Evolutionary conservation across 2,888 invertebrate species (phyloP), one percentile per base, ranked within the genome.

Genomic region (Lycia hirtaria): DNA sequence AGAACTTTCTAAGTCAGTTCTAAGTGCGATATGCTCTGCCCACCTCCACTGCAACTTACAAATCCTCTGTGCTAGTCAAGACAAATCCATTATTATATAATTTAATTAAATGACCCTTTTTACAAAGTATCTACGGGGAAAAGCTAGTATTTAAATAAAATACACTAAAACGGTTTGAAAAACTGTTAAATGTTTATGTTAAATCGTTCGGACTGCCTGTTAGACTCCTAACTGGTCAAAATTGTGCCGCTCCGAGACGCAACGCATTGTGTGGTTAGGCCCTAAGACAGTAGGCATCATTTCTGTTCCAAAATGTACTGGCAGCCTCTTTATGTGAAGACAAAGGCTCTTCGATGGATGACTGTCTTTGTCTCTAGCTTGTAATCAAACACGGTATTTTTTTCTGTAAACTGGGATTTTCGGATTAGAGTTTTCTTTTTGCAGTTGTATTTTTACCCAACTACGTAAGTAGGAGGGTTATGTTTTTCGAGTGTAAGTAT

Each of bases 301-400:
- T 70, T 71, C 61, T 58, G 71, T 62, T 57, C 62, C 68, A 66
- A 69, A 64, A 71, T 65, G 69, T 68, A 53, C 49, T 63, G 48
- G 59, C 63, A 61, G 68, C 61, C 61, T 73, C 68, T 72, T 69
- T 64, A 68, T 62, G 50, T 55, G n/a, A 19, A 62, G 68, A 81
- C 82, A 83, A 83, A 82, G 76, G 68, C 59, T 54, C 64, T 56
- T 50, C 78, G 73, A 79, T 79, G 77, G 71, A 78, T 78, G 76
- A 71, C 68, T 60, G 62, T 72, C 77, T 81, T 83, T 83, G 82
- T 84, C 67, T 67, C 70, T 56, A 63, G 43, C 40, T 67, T 72
- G 81, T 81, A 81, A 82, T 84, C 77, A 84, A 77, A 78, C 80
- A 77, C 76, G n/a, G n/a, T 76, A 73, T 71, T 68, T 72, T 67